These are phyloP conservation scores for Gambusia holbrooki DNA, from an alignment of 2,113 vertebrate species.

Conservation along the genomic window DNA sequence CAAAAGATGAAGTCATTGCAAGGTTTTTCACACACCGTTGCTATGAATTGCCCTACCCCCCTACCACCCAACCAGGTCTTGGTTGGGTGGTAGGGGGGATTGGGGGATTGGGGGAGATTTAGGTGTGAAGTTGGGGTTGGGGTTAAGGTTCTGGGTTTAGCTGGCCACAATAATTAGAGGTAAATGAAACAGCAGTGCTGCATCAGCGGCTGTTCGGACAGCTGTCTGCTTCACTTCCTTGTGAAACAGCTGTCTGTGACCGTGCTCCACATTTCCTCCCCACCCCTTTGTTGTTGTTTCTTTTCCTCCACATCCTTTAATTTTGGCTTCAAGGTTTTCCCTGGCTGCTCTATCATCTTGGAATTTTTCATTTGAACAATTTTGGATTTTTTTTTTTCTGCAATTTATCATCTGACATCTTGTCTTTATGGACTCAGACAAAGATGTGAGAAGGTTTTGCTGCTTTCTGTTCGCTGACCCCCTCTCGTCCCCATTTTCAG, in stretches of 20 bases:
- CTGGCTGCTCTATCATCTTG: neutral
- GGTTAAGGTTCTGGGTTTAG: neutral
- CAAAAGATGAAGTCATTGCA: neutral
- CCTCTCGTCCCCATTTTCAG: constrained; percentile 52
- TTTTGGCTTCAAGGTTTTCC: neutral
- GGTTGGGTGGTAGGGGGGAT: neutral
- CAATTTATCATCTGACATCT: neutral
- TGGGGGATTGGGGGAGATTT: neutral
- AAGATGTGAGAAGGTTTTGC: constrained; percentile 20
- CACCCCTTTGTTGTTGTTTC: neutral
- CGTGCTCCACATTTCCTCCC: constrained; percentile 24
- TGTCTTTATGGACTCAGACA: constrained; percentile 11
- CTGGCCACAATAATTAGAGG: neutral
- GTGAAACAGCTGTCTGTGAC: constrained; percentile 24
- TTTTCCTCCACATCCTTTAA: constrained; percentile 3
- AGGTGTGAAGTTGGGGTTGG: neutral
- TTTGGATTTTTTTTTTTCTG: too few species aligned
- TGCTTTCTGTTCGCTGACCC: constrained; percentile 50
- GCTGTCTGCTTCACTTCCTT: constrained; percentile 39
- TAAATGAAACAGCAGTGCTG: neutral
- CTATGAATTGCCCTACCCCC: neutral
- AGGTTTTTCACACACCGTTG: neutral
- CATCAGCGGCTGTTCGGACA: neutral
- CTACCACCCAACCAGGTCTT: too few species aligned
- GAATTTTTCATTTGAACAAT: neutral